phyloP scores from a whole-genome alignment of 2,888 invertebrate species.

The Nomada fucata region DNA sequence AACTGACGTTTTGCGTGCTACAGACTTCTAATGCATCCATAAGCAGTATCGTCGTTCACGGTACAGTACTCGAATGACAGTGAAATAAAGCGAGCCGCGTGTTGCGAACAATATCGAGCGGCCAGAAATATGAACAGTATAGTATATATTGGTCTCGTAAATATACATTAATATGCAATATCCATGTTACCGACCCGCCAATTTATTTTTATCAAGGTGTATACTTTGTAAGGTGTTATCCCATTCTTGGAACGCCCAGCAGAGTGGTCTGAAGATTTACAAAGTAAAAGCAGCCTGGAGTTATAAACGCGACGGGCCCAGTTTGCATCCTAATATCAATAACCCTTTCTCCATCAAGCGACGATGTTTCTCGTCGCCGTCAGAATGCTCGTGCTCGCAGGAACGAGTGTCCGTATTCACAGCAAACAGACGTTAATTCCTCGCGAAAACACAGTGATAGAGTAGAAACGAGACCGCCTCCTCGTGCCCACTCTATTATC shows the following conservation, averaged over 20 bases:
- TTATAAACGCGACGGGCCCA: slow-evolving; percentile 9
- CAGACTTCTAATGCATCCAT: no score
- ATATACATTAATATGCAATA: no score
- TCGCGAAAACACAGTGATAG: slow-evolving; percentile 27
- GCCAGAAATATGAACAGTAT: no score
- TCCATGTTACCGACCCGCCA: no score
- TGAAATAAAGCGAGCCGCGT: no score
- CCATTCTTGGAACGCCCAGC: not conserved
- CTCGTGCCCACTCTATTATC: slow-evolving; percentile 33
- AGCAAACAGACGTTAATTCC: slow-evolving; percentile 35
- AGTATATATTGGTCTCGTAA: no score
- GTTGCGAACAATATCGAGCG: no score
- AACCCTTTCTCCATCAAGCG: not conserved
- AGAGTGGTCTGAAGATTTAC: slow-evolving; percentile 11
- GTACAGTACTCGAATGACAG: no score
- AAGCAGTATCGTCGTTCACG: no score
- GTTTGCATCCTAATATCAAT: slow-evolving; percentile 37
- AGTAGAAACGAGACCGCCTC: slow-evolving; percentile 17
- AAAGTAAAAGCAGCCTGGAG: slow-evolving; percentile 12
- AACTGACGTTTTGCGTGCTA: no score
- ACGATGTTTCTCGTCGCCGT: not conserved
- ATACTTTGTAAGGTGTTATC: not conserved
- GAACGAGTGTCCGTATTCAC: slow-evolving; percentile 15
- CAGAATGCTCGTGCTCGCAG: not conserved
- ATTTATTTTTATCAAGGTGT: not conserved